Evolutionary conservation across 2,113 vertebrate species (phyloP).

Genomic region (Rhinopomastus cyanomelas): DNA sequence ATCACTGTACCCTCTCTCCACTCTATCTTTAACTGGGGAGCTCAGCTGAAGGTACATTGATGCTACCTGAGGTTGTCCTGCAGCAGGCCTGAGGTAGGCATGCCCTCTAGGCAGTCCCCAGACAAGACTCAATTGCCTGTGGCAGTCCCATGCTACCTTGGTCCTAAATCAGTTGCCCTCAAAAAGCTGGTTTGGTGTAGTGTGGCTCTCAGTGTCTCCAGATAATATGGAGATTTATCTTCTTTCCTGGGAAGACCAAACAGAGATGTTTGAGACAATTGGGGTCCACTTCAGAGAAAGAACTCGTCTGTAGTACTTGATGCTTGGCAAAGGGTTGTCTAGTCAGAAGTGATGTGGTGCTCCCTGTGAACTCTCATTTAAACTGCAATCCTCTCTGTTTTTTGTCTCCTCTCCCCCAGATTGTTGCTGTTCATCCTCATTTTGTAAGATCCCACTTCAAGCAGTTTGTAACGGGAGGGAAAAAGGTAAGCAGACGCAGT

Average conservation of each 20-base stretch:
- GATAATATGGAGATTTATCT: not conserved
- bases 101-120: not conserved
- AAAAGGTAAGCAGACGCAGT: constrained; percentile 82
- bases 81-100: not conserved
- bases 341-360: not conserved
- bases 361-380: not conserved
- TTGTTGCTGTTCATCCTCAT: constrained; percentile 90
- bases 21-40: too few relatives aligned
- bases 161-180: not conserved
- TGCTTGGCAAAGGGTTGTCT: not conserved
- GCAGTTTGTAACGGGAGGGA: constrained; percentile 97
- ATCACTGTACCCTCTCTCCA: too few relatives aligned
- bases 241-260: not conserved
- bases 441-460: constrained; percentile 93
- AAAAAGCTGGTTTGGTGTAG: not conserved
- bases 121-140: not conserved
- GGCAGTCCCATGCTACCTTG: not conserved
- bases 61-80: not conserved
- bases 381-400: not conserved
- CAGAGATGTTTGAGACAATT: not conserved
- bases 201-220: not conserved
- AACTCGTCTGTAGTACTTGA: not conserved
- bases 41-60: not conserved
- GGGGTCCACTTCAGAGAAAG: not conserved
- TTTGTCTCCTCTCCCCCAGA: constrained; percentile 28